Base-by-base conservation (phyloP, 2,888 invertebrate genomes). In the Caenorhabditis macrosperma region DNA sequence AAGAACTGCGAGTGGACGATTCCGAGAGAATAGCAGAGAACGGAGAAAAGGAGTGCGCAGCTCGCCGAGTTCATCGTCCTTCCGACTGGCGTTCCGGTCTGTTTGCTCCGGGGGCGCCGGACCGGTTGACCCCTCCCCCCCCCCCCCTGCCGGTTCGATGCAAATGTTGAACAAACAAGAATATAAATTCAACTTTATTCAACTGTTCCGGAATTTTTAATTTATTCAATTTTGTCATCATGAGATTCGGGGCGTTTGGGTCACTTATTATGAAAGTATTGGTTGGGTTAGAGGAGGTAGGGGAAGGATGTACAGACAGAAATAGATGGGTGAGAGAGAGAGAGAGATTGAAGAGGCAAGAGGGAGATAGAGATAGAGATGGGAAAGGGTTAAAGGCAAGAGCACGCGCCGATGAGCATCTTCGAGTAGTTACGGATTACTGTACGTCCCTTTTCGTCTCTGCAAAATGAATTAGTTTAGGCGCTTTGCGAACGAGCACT, bases 351-450 rank as follows among this genome's bases (percentile, higher is more conserved):
- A n/a, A n/a, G n/a, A 35, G 54, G 17, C 9, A 30, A 46, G 33
- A 38, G 35, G 48, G 64, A 64, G 64, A 64, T 61, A 71, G 71
- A 67, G 66, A 67, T 54, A 60, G 24, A 33, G 44, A 7, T 10
- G 35, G 59, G 59, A 59, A 59, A 68, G 59, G 26, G 10, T 77
- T 77, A 84, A 7, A 82, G 71, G 61, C 84, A 84, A 35, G 81
- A 76, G 66, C 84, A 84, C 44, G 84, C 67, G 33, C 78, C 77
- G 57, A 84, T 82, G 41, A 82, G 74, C 82, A 84, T 84, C 41
- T 78, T 77, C 22, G 81, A 78, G 75, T 82, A 84, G 63, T 84
- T 84, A 15, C 81, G 78, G 46, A 84, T 78, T 12, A 72, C 67
- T 30, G 76, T 72, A 41, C 82, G 63, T 20, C 84, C 81, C 22